Percentiles rank a stretch among this genome's conserved stretches.
These are phyloP conservation scores for Dryococelus australis DNA, from an alignment of 2,888 invertebrate species.

Conservation along the genomic window DNA sequence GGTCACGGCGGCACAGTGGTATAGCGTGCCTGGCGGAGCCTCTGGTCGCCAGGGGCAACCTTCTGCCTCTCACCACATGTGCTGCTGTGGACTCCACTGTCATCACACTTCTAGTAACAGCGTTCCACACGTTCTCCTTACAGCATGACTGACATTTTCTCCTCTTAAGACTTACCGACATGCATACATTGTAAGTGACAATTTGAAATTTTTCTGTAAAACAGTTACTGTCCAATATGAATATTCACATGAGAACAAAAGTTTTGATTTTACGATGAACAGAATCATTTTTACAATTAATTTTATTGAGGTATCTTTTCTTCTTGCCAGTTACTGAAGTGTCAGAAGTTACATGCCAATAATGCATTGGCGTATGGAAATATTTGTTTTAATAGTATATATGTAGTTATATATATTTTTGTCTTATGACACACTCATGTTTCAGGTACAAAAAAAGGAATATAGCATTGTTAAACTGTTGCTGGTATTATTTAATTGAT, in stretches of 20 bases:
- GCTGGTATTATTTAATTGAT: neutral
- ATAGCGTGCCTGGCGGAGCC: constrained; percentile 41
- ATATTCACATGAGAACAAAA: neutral
- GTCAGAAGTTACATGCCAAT: neutral
- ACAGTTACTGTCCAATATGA: neutral
- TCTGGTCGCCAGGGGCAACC: constrained; percentile 19
- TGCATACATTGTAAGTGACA: neutral
- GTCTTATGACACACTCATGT: neutral
- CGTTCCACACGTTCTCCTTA: neutral
- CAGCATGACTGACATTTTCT: neutral
- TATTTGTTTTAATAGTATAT: neutral
- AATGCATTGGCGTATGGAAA: neutral
- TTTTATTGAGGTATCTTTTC: neutral
- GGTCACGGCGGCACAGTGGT: constrained; percentile 44
- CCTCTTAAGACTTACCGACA: neutral
- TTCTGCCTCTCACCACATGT: neutral
- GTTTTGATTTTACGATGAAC: neutral
- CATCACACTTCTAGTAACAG: neutral
- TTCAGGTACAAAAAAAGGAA: neutral
- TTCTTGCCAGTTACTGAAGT: neutral
- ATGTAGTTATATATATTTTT: neutral
- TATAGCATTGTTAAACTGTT: constrained; percentile 16
- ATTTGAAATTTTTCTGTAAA: neutral
- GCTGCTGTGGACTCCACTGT: neutral
- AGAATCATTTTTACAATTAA: neutral